Base-by-base conservation (phyloP, 2,797 vertebrate species). In the Meriones psammophilus region DNA sequence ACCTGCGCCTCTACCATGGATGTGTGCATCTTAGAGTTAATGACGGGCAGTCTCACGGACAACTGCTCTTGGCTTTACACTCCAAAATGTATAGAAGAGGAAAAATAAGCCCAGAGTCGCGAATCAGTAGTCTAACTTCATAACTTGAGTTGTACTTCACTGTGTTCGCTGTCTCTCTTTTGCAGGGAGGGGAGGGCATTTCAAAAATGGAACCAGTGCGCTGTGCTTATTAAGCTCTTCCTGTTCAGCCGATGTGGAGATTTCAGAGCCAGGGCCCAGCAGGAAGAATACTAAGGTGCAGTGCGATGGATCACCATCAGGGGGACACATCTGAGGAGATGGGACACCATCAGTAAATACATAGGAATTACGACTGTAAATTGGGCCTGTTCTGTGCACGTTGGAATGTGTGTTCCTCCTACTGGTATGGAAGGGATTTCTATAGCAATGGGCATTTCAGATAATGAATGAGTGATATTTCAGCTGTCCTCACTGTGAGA, bases 1-100 rank as follows among this genome's bases (percentile, higher is more conserved):
- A 94, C 20, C 54, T 84, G 77, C 26, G n/a, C 7, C 24, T 18
- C 89, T 87, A 88, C 85, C 68, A 73, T 30, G 0, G 0, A 64
- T 84, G 78, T 28, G 73, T 4, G 54, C 15, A 68, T 30, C 89
- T 97, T 77, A 86, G 93, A 94, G 88, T 80, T 86, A 94, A 89
- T 87, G 74, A 13, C 28, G 76, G 46, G 69, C 24, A 10, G 2
- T 66, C 58, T 95, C 76, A 69, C 1, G 60, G 73, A 80, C n/a
- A 33, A 76, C 22, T 24, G 4, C 15, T 46, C 17, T 81, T 42
- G 84, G 7, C 7, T 28, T 17, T 88, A 80, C 89, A 4, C n/a
- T 78, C 14, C 4, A 36, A 81, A 50, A 74, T 95, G 92, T 91
- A 68, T 42, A 90, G 33, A 18, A 69, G 62, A 93, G 36, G 74